Evolutionary conservation across 2,888 invertebrate species (phyloP), one percentile per base, ranked within the genome.

Genomic region (Eucera pruinosa): DNA sequence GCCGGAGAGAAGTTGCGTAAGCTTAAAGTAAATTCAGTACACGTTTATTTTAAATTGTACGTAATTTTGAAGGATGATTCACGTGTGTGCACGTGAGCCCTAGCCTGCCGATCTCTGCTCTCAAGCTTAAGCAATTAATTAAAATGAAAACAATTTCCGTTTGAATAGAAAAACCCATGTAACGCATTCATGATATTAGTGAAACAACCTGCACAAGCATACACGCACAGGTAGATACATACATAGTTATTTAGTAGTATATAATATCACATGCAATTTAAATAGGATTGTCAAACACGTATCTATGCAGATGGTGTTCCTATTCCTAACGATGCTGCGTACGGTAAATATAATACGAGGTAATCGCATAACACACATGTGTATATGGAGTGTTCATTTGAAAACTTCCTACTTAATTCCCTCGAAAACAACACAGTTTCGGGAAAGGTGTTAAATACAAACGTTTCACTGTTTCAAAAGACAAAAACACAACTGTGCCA

Each of bases 201-300:
- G 52, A 27, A 50, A 43, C 50, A 57, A 25, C 43, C 18, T 33
- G n/a, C 41, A 36, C 36, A 27, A 33, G 43, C 41, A 27, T 33
- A 36, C 52, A 48, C 39, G 36, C 47, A 20, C 54, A 52, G 13
- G 52, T 39, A 55, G 36, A 55, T 61, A 58, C 45, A 61, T 54
- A 70, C 57, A 55, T 74, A 82, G 57, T 58, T 79, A 76, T 58
- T 62, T 54, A 68, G 60, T 82, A 85, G 54, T 74, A 78, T 48
- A 88, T 89, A 90, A 90, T 90, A 90, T 91, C 90, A 91, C 91
- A 91, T 91, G 91, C 90, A 90, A 89, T 89, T 90, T 90, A 91
- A 89, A 88, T 88, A 91, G 90, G 91, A 91, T 91, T 91, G 91
- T 91, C 91, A 87, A 88, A 91, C 89, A 91, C 89, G 84, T 90